Conservation (phyloP, 2,113 vertebrate genomes). For the Pomatorhinus ruficollis region DNA sequence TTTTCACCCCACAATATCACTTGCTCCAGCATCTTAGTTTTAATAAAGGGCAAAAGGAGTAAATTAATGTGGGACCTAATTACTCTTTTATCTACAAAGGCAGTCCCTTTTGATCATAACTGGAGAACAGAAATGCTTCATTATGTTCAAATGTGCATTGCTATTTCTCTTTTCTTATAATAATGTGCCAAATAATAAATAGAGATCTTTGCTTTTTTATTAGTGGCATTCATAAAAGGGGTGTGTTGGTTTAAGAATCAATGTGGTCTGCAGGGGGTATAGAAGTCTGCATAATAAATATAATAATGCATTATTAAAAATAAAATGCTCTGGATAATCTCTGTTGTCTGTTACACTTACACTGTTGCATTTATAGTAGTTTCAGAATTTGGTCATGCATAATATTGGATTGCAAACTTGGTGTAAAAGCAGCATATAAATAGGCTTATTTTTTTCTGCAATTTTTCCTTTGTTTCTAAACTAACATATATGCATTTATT, state of each 20-base stretch:
- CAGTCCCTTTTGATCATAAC: not conserved
- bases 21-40: not conserved
- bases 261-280: not conserved
- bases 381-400: not conserved
- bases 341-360: not conserved
- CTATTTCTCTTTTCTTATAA: not conserved
- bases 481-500: not conserved
- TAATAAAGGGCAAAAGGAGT: not conserved
- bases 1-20: not conserved
- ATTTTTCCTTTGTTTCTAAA: not conserved
- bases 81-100: not conserved
- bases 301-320: conserved; percentile 4
- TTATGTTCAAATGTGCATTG: not conserved
- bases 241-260: conserved; percentile 3
- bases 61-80: not conserved
- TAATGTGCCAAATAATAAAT: not conserved
- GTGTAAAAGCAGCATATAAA: not conserved
- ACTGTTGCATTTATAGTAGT: not conserved
- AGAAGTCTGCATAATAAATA: not conserved
- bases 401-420: not conserved
- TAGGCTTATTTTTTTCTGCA: not conserved
- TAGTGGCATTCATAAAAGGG: not conserved
- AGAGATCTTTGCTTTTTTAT: not conserved
- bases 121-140: not conserved
- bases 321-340: not conserved